Evolutionary conservation across 2,888 invertebrate genomes (phyloP).

Genomic region (Dyspetes luteomarginatus): DNA sequence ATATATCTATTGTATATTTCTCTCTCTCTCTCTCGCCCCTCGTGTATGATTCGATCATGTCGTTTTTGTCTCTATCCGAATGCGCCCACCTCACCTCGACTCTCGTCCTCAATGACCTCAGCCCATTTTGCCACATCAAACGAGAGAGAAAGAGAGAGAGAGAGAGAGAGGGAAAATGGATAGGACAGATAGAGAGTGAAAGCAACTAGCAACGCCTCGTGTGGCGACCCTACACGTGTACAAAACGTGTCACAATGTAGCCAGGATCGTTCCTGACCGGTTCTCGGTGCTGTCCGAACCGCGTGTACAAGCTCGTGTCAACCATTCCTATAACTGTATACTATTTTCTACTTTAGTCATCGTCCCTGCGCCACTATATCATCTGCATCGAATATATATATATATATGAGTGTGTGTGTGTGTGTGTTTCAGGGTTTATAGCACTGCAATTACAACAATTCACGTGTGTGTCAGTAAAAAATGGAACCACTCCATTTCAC

Average conservation of each 20-base stretch:
- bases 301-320: constrained; percentile 35
- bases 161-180: not conserved
- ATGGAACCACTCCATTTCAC: constrained; percentile 9
- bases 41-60: constrained; percentile 54
- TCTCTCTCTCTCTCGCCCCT: not conserved
- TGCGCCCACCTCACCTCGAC: constrained; percentile 50
- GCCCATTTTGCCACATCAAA: constrained; percentile 47
- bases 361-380: constrained; percentile 5
- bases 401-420: not conserved
- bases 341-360: not conserved
- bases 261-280: constrained; percentile 37
- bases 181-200: not conserved
- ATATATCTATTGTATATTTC: constrained; percentile 1
- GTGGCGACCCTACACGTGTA: constrained; percentile 68
- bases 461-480: constrained; percentile 7
- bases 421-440: not conserved
- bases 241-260: constrained; percentile 59
- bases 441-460: constrained; percentile 9
- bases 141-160: constrained; percentile 2
- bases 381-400: not conserved
- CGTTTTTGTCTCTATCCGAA: constrained; percentile 32
- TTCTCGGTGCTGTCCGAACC: constrained; percentile 40
- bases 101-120: constrained; percentile 13
- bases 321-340: not conserved
- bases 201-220: constrained; percentile 64